Evolutionary conservation across 2,888 invertebrate species (phyloP).

Genomic region (Tanaodytes sp.): DNA sequence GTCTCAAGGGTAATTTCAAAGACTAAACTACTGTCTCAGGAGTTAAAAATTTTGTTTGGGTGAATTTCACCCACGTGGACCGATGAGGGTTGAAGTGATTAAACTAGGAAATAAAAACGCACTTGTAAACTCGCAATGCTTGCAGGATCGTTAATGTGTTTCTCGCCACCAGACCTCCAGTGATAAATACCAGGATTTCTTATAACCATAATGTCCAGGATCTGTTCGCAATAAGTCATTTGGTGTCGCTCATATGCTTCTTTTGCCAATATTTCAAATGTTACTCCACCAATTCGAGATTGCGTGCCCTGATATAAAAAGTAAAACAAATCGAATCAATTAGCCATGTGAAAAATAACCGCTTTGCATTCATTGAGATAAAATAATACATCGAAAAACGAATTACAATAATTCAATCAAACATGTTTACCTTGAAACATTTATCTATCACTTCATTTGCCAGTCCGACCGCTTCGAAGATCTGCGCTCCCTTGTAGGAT

Average conservation of each 20-base stretch:
- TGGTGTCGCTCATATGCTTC: constrained; percentile 89
- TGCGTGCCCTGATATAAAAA: constrained; percentile 75
- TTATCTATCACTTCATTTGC: constrained; percentile 93
- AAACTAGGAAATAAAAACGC: too few species aligned
- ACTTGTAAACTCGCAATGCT: constrained; percentile 82
- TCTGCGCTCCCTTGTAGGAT: constrained; percentile 99
- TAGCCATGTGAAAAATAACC: too few species aligned
- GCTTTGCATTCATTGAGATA: too few species aligned
- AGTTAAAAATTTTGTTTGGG: too few species aligned
- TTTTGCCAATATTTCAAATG: constrained; percentile 87
- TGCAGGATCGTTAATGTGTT: constrained; percentile 96
- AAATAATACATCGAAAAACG: too few species aligned
- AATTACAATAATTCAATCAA: constrained; percentile 6
- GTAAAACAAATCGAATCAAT: too few species aligned
- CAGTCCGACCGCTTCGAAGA: constrained; percentile 98
- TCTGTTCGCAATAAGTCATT: constrained; percentile 80
- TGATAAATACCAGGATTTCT: constrained; percentile 95
- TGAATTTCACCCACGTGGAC: constrained; percentile 5
- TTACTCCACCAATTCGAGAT: constrained; percentile 89
- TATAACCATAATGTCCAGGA: constrained; percentile 82
- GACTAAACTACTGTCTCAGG: too few species aligned
- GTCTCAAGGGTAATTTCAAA: too few species aligned
- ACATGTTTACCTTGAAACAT: constrained; percentile 86
- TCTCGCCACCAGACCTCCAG: constrained; percentile 97
- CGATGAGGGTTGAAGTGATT: constrained; percentile 2